Evolutionary conservation across 2,888 invertebrate genomes (phyloP), one percentile per base, ranked within the genome.

Genomic region (Litoditis marina): DNA sequence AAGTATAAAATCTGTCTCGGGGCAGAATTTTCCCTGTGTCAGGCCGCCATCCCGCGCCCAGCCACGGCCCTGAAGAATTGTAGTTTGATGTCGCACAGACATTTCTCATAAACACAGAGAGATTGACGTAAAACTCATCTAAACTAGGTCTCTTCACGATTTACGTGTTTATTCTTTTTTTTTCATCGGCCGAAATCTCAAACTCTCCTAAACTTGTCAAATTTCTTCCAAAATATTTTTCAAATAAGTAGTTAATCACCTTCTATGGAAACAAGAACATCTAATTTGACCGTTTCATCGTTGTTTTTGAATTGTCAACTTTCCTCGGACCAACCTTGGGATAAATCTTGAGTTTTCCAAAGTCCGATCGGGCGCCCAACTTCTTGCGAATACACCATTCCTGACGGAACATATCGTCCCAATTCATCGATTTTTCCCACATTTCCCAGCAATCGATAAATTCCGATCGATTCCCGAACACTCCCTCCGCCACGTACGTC

Each of bases 311-410:
- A n/a, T n/a, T n/a, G n/a, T n/a, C n/a, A n/a, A n/a, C n/a, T n/a
- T n/a, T n/a, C n/a, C n/a, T n/a, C n/a, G n/a, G n/a, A 13, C 28
- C n/a, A 4, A 68, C 69, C 56, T 71, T 73, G 54, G 27, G 42
- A 54, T 66, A 60, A 8, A 73, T 63, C 50, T 63, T 39, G 1
- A 73, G 54, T 47, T 60, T 65, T 28, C 64, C 73, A 25, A 71
- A 62, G 34, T 69, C 62, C 0, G 60, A 63, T 11, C 49, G 36
- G 0, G 55, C 59, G 19, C 79, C 78, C 7, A 80, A 63, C 27
- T 77, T 61, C 11, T 61, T 61, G 47, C 76, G 60, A 2, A 68
- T 62, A 51, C 79, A 79, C 7, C 77, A 69, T 59, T 77, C 76
- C 55, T 71, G 80, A 27, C 63, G 65, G 59, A 75, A 74, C n/a